Base-by-base conservation (phyloP, 2,888 invertebrate genomes). In the Cryptosula pallasiana region DNA sequence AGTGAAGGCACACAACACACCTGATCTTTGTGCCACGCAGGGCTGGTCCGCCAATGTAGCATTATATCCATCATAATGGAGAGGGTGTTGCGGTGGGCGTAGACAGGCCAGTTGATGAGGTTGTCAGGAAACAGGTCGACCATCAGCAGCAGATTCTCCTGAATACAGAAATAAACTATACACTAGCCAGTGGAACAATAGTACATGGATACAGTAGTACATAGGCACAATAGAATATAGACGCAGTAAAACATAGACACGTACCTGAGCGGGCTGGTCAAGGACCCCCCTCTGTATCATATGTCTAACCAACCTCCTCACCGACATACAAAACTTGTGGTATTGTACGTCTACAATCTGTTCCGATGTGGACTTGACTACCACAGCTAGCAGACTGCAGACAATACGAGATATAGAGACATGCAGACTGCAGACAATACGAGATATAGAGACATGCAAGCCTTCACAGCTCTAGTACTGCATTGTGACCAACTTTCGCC, bases 21-120 rank as follows among this genome's bases (percentile, higher is more conserved):
- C 63, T 63, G 63, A 13, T 63, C 63, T n/a, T 63, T 63, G 3
- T 32, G 25, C 63, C 63, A 63, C 29, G 5, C 34, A 27, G 20
- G 9, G 3, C 87, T 77, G 78, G 84, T 84, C 74, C 85, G 85
- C 69, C 81, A 78, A 32, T 84, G 78, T 25, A 95, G 84, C 36
- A 95, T 86, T 79, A 90, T 88, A 86, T 95, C 93, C 25, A 94
- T 93, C 29, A 96, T 88, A 79, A 90, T 93, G 76, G 89, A 92
- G 78, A 89, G 88, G 73, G 89, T 94, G 84, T 95, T 90, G 0
- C 90, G 89, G 80, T 90, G 90, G 1, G 92, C 90, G 78, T 91
- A 90, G 71, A 93, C 86, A 0, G 92, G 92, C 93, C 93, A 93
- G 3, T 78, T n/a, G 69, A 73, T 32, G 20, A 73, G 45, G 34